phyloP scores from a whole-genome alignment of 2,113 vertebrate genomes.

The Cyprinodon brontotheroides region DNA sequence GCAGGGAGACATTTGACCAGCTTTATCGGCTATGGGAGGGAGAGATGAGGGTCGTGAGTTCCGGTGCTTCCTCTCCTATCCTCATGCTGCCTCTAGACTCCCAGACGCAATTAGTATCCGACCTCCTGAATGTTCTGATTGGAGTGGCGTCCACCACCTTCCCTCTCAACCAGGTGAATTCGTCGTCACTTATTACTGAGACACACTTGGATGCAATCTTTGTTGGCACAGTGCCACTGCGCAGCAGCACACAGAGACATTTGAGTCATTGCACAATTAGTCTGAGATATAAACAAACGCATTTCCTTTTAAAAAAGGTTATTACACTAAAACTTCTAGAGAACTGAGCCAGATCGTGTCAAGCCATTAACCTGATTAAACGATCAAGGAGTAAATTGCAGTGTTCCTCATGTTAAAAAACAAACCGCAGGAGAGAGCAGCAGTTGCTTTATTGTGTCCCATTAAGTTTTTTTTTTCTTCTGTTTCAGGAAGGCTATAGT shows the following conservation, averaged over 20 bases:
- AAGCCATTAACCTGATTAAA: conserved; percentile 30
- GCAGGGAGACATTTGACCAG: conserved; percentile 91
- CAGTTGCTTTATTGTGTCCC: conserved; percentile 31
- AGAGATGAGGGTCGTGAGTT: conserved; percentile 84
- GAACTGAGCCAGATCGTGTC: background rate
- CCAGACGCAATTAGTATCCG: conserved; percentile 89
- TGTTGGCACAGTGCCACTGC: background rate
- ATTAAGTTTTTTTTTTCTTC: conserved; percentile 33
- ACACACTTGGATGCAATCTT: conserved; percentile 16
- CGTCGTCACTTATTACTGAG: conserved; percentile 17
- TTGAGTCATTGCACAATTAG: conserved; percentile 27
- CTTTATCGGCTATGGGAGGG: conserved; percentile 88
- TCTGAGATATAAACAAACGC: conserved; percentile 26
- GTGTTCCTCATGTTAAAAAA: conserved; percentile 16
- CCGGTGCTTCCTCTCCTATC: conserved; percentile 74
- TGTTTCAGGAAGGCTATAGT: conserved; percentile 17
- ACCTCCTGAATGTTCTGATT: conserved; percentile 92
- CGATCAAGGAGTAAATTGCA: conserved; percentile 27
- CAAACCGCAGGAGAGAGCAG: conserved; percentile 35
- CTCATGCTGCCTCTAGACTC: conserved; percentile 82
- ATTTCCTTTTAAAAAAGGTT: conserved; percentile 26
- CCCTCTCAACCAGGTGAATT: conserved; percentile 84
- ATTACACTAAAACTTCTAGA: conserved; percentile 12
- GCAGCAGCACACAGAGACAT: background rate
- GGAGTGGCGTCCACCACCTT: conserved; percentile 92